Evolutionary conservation across 1,140 invertebrate genomes (phyloP), one percentile per base, ranked within the genome.

Genomic region (Tetraneura akinire): DNA sequence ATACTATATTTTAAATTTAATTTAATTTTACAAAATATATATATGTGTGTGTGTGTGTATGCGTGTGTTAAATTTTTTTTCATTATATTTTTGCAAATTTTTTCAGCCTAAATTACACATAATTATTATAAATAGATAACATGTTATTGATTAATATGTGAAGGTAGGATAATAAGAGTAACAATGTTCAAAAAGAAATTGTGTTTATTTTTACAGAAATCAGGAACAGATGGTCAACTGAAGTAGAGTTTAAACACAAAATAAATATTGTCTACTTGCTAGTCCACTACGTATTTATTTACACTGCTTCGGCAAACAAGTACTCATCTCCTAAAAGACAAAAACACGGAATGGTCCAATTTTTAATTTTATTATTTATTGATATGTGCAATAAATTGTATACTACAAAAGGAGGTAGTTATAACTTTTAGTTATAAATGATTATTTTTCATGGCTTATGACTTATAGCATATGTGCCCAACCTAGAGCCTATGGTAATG

Each of bases 121-220:
- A 29, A 49, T 29, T 47, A 53, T 14, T 53, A 53, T 70, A 29
- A 45, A 66, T 42, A 42, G 32, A 66, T 71, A 29, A 26, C 49
- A 51, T 51, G 18, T 18, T 49, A 26, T 18, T 49, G 26, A n/a
- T 49, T 26, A 47, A 70, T 70, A 26, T 70, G 3, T 70, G 18
- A 70, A 3, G 14, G 14, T 51, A 49, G 45, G 47, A 18, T 51
- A 32, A 71, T 51, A 62, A 51, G 11, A 45, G 6, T 16, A 53
- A 32, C 9, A 6, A 57, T 74, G 74, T 62, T 78, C 53, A 76
- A 78, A 60, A 60, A 42, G 23, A 55, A 78, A 42, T 45, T 78
- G 42, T 74, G 4, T 78, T 78, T 78, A 60, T 78, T 55, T 78
- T 78, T 78, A 78, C 74, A 78, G 74, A 78, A 78, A 78, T 78